Evolutionary conservation across 2,888 invertebrate species (phyloP).

Genomic region (Limnephilus marmoratus): DNA sequence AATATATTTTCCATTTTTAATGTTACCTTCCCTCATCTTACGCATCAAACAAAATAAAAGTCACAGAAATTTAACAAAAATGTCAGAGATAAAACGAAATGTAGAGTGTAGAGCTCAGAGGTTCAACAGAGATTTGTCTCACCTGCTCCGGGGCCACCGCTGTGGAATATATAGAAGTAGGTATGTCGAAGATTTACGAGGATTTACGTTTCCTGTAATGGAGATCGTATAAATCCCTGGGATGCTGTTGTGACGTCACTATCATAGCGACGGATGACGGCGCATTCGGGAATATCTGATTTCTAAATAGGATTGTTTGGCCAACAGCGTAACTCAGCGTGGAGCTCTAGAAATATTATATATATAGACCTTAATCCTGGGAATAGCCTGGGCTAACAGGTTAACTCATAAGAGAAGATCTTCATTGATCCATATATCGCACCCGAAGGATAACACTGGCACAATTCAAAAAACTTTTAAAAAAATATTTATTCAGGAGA

Average conservation of each 20-base stretch:
- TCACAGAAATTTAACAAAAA: background rate
- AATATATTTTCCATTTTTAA: background rate
- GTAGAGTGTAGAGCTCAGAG: background rate
- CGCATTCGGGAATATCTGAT: background rate
- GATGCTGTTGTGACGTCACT: conserved; percentile 12
- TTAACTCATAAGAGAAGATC: no score
- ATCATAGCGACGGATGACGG: background rate
- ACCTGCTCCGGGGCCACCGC: background rate
- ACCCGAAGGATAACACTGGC: no score
- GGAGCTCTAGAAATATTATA: background rate
- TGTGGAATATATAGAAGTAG: background rate
- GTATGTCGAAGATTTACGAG: conserved; percentile 3
- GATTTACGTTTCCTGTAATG: conserved; percentile 31
- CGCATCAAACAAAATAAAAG: background rate
- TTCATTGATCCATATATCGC: no score
- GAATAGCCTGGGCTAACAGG: no score
- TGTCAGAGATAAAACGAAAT: background rate
- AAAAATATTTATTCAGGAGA: no score
- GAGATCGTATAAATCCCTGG: conserved; percentile 23
- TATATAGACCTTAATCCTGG: no score
- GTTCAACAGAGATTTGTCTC: background rate
- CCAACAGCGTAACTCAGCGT: background rate
- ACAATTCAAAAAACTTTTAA: no score
- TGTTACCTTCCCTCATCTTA: background rate
- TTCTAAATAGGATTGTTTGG: background rate